Conservation (phyloP, 2,888 invertebrate species). For the Iselma pallidipennis region DNA sequence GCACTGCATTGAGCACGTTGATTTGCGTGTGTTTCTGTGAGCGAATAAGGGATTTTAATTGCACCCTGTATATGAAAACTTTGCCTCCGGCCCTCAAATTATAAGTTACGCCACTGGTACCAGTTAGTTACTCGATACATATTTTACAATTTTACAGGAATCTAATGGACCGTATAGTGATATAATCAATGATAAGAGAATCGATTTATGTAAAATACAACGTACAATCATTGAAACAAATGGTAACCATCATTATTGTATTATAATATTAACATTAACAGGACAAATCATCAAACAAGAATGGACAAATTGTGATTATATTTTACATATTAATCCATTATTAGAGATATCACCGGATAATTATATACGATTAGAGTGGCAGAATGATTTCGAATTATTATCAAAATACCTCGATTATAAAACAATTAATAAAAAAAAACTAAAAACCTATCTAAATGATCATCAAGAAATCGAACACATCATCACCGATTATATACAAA, state of each 20-base stretch:
- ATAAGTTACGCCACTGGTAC: not conserved
- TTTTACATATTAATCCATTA: conserved; percentile 64
- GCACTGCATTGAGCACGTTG: too few relatives aligned
- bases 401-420: conserved; percentile 67
- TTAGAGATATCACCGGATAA: too few relatives aligned
- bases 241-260: conserved; percentile 59
- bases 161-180: conserved; percentile 60
- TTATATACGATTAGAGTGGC: too few relatives aligned
- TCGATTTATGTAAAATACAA: conserved; percentile 64
- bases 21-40: too few relatives aligned
- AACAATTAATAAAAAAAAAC: conserved; percentile 58
- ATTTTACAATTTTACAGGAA: conserved; percentile 50
- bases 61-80: too few relatives aligned
- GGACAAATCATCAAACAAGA: conserved; percentile 66
- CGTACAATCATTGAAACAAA: conserved; percentile 63
- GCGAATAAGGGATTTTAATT: too few relatives aligned
- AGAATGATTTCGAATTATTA: conserved; percentile 62
- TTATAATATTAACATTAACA: conserved; percentile 60
- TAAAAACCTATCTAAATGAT: conserved; percentile 62
- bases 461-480: conserved; percentile 62
- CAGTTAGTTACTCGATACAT: conserved; percentile 4
- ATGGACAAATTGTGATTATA: conserved; percentile 63
- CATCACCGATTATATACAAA: conserved; percentile 65
- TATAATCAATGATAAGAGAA: conserved; percentile 58
- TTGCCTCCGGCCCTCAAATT: too few relatives aligned